Evolutionary conservation across 2,888 invertebrate species (phyloP).

Genomic region (Rhamnusium bicolor): DNA sequence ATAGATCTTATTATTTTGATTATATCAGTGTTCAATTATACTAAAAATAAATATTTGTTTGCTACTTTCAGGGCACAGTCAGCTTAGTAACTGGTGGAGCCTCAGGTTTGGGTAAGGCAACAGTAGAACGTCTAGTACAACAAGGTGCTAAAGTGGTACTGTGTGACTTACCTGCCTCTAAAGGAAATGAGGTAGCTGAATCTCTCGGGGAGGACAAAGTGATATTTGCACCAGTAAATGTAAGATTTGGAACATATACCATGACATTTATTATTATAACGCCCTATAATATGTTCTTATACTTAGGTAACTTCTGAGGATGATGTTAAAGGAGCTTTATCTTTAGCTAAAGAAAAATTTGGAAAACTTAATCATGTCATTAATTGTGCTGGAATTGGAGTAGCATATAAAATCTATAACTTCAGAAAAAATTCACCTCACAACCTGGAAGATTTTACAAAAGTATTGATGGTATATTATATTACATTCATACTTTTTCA

Average conservation of each 20-base stretch:
- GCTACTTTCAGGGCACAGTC: slow-evolving; percentile 80
- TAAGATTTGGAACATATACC: slow-evolving; percentile 69
- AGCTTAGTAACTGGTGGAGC: slow-evolving; percentile 96
- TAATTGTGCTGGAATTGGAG: slow-evolving; percentile 95
- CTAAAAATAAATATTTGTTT: neutral
- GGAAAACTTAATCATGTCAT: slow-evolving; percentile 89
- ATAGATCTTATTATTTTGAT: too few species aligned
- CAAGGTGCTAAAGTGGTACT: slow-evolving; percentile 91
- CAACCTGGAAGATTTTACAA: slow-evolving; percentile 81
- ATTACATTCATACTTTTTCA: too few species aligned
- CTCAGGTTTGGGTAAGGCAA: slow-evolving; percentile 94
- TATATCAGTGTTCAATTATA: too few species aligned
- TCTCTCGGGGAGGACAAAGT: slow-evolving; percentile 80
- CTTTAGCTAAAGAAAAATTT: slow-evolving; percentile 83
- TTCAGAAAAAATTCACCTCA: slow-evolving; percentile 86
- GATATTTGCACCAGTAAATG: slow-evolving; percentile 88
- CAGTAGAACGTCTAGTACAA: slow-evolving; percentile 87
- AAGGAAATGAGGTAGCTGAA: slow-evolving; percentile 85
- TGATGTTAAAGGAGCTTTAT: slow-evolving; percentile 84
- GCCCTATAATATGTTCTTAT: slow-evolving; percentile 7
- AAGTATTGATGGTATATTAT: slow-evolving; percentile 79
- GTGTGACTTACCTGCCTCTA: slow-evolving; percentile 89
- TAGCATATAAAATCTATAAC: slow-evolving; percentile 91
- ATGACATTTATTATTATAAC: too few species aligned
- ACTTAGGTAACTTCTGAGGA: slow-evolving; percentile 85